phyloP scores from a whole-genome alignment of 2,797 vertebrate genomes.

The Eurystomus glaucurus region DNA sequence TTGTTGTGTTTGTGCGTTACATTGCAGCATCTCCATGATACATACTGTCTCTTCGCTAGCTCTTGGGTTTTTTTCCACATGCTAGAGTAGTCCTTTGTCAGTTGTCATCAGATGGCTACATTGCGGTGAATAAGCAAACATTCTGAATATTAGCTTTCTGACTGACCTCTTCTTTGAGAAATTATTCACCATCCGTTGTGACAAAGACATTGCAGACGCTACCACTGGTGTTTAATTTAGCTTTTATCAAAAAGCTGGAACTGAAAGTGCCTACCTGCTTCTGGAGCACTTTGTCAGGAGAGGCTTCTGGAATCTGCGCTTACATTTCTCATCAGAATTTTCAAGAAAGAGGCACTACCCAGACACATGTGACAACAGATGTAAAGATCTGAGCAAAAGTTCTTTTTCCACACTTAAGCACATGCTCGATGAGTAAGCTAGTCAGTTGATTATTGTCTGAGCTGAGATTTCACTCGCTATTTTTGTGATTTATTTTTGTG shows the following conservation, averaged over 20 bases:
- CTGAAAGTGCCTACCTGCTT: not conserved
- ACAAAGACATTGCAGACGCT: not conserved
- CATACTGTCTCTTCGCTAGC: not conserved
- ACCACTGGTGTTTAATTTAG: not conserved
- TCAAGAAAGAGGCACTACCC: not conserved
- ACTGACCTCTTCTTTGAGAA: not conserved
- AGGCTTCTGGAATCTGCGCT: not conserved
- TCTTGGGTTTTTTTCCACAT: not conserved
- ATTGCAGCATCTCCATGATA: not conserved
- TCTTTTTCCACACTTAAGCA: not conserved
- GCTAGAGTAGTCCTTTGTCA: not conserved
- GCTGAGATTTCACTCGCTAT: not conserved
- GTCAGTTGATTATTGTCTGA: not conserved
- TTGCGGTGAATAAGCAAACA: not conserved
- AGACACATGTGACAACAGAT: not conserved
- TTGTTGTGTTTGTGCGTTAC: not conserved
- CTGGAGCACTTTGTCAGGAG: not conserved
- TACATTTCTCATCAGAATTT: not conserved
- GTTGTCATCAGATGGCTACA: not conserved
- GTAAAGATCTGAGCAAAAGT: not conserved
- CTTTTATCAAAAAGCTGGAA: not conserved
- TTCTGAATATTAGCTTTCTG: not conserved
- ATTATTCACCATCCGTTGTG: not conserved
- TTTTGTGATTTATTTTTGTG: not conserved
- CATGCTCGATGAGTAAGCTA: not conserved